Conservation (phyloP, 2,888 invertebrate species). For the Mactromeris polynyma region DNA sequence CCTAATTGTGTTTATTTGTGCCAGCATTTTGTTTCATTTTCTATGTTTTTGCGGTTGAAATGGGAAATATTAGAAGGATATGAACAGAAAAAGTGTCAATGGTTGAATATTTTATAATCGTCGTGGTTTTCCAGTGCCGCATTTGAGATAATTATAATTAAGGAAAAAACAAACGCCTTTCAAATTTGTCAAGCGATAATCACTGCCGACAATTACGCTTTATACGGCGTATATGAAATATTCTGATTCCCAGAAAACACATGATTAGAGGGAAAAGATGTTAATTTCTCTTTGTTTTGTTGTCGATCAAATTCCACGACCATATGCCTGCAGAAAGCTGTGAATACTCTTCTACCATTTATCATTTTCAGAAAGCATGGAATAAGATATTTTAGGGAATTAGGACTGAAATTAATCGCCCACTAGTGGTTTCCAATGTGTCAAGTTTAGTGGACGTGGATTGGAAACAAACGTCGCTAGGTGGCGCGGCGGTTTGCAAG, state of each 20-base stretch:
- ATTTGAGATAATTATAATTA: constrained; percentile 29
- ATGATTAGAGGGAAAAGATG: constrained; percentile 59
- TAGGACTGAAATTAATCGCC: constrained; percentile 61
- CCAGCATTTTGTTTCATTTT: neutral
- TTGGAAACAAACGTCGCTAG: constrained; percentile 58
- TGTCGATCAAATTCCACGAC: constrained; percentile 60
- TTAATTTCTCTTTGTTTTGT: constrained; percentile 68
- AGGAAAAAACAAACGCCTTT: constrained; percentile 49
- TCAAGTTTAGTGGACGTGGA: constrained; percentile 58
- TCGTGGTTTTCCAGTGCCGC: constrained; percentile 30
- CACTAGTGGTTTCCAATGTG: constrained; percentile 66
- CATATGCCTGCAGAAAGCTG: constrained; percentile 60
- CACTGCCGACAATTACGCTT: constrained; percentile 59
- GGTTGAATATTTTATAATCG: constrained; percentile 44
- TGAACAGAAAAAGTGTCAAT: constrained; percentile 26
- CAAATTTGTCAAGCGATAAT: constrained; percentile 61
- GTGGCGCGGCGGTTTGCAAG: constrained; percentile 61
- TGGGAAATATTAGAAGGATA: constrained; percentile 16
- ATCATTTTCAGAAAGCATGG: constrained; percentile 55
- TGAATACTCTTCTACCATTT: constrained; percentile 51
- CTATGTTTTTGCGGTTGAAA: constrained; percentile 35
- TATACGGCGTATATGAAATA: constrained; percentile 65
- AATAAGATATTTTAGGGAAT: constrained; percentile 56
- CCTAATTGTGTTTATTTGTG: constrained; percentile 1
- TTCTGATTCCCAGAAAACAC: constrained; percentile 60